Evolutionary conservation across 2,113 vertebrate species (phyloP).

Genomic region (Rhinolophus ferrumequinum): DNA sequence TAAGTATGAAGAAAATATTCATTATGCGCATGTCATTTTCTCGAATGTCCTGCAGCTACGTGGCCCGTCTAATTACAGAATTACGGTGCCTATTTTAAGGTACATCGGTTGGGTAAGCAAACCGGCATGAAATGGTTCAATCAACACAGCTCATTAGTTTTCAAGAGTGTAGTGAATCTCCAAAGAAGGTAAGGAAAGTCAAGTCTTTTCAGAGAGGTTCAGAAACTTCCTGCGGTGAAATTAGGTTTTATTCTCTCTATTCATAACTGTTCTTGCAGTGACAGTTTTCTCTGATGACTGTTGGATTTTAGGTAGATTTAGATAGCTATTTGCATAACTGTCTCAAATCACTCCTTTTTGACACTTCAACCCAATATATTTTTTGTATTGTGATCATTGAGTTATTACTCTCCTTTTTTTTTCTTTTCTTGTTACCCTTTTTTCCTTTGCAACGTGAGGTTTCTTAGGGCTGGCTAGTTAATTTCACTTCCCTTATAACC

Average conservation of each 20-base stretch:
- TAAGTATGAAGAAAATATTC: neutral
- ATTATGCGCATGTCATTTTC: neutral
- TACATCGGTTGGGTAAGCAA: neutral
- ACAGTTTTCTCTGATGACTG: neutral
- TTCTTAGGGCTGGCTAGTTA: neutral
- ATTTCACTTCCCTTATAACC: neutral
- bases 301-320: neutral
- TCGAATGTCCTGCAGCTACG: neutral
- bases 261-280: neutral
- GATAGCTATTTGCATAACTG: neutral
- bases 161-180: neutral
- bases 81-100: neutral
- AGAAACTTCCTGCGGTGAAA: neutral
- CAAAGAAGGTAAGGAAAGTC: neutral
- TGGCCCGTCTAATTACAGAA: neutral
- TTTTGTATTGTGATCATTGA: neutral
- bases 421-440: neutral
- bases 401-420: neutral
- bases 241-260: neutral
- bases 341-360: neutral
- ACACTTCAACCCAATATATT: neutral
- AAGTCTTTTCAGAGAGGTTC: neutral
- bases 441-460: neutral
- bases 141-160: neutral
- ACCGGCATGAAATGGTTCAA: rapidly evolving